A percentile compares a stretch with the other conserved stretches of the same genome.
Conservation (phyloP, 2,797 vertebrate genomes). For the Mallotus villosus region DNA sequence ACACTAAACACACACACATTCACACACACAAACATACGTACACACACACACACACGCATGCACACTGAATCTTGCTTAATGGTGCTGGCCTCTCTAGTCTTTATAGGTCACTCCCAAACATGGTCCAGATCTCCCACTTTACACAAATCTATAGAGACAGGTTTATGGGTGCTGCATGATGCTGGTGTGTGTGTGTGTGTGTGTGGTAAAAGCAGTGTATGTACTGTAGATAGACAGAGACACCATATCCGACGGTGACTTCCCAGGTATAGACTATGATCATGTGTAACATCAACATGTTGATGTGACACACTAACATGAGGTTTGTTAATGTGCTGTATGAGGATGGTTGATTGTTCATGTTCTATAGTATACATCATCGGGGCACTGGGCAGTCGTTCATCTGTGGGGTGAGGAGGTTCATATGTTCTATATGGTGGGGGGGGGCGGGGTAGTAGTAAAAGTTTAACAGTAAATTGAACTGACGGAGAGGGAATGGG, state of each 20-base stretch:
- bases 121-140: slow-evolving; percentile 1
- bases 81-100: background rate
- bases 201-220: background rate
- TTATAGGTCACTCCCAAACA: background rate
- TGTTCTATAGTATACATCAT: no score
- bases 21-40: background rate
- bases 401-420: no score
- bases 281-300: no score
- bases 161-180: background rate
- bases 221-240: no score
- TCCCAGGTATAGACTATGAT: no score
- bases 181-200: slow-evolving; percentile 1
- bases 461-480: slow-evolving; percentile 12
- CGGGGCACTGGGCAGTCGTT: no score
- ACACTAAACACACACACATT: background rate
- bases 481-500: background rate
- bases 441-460: background rate
- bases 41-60: background rate
- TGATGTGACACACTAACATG: no score
- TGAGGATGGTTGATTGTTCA: no score
- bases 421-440: background rate
- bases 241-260: no score
- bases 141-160: background rate
- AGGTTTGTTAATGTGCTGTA: no score
- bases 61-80: background rate